Evolutionary conservation across 2,888 invertebrate species (phyloP), one percentile per base, ranked within the genome.

Genomic region (Eupithecia subfuscata): DNA sequence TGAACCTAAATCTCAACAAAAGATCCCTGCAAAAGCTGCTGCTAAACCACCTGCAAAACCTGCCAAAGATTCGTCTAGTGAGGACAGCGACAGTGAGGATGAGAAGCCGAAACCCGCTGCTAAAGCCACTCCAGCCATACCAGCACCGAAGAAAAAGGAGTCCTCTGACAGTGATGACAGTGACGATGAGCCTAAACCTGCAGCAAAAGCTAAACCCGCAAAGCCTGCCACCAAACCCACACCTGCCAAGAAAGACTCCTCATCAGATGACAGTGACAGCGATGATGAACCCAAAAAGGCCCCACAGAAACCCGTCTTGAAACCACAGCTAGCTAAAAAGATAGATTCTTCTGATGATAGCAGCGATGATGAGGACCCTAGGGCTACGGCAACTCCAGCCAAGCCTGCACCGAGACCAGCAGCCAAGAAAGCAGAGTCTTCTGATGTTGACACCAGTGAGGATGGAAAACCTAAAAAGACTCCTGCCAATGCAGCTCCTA

Each of bases 371-470:
- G 82, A 56, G 52, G 4, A 84, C 25, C 73, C 70, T 30, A 79
- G 79, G 73, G 79, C 75, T 14, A 82, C 83, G 79, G 74, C 80
- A 65, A 70, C 74, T 34, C 63, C 79, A 40, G 75, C 79, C 30
- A 85, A 88, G 22, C 56, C 37, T 52, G 67, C 72, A 43, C 73
- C 60, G n/a, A 65, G 40, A 71, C 70, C 74, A 34, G 45, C 78
- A 64, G 77, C 79, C 25, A 85, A 88, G 40, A 86, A 86, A 80
- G 78, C 78, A 78, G 83, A 83, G 64, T 87, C 89, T 18, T 92
- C 90, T 48, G 89, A 91, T 34, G 90, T 90, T 74, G 92, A 92
- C 14, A 92, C 92, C 25, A 90, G 90, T 78, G 89, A 90, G n/a
- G 89, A 87, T 80, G 84, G 84, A 40, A 87, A 83, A 76, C 81